These are phyloP conservation scores for Mycetomoellerius zeteki DNA, from an alignment of 1,140 invertebrate genomes.

Conservation along the genomic window DNA sequence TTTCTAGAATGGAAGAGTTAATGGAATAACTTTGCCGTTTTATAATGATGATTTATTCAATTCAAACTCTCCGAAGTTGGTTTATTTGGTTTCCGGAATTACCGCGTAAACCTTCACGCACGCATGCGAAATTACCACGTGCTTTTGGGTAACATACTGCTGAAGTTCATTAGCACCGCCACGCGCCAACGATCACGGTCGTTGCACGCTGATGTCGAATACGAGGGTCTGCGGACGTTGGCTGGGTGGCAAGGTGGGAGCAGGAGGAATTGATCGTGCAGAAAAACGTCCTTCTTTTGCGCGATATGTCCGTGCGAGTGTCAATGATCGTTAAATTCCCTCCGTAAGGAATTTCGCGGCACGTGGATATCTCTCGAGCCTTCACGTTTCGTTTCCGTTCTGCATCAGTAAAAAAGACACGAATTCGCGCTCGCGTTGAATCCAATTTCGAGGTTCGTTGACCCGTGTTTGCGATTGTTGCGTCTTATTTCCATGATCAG, in stretches of 20 bases:
- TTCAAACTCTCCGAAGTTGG: neutral
- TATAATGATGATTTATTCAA: slow-evolving; percentile 25
- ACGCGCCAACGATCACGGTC: slow-evolving; percentile 71
- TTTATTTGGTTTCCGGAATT: slow-evolving; percentile 19
- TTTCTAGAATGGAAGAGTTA: neutral
- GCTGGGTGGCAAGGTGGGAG: neutral
- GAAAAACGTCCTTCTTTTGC: slow-evolving; percentile 58
- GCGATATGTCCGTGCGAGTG: slow-evolving; percentile 16
- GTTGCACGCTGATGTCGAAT: slow-evolving; percentile 67
- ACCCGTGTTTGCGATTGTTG: slow-evolving; percentile 22
- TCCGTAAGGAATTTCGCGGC: slow-evolving; percentile 36
- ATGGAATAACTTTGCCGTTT: neutral
- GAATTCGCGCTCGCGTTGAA: slow-evolving; percentile 34
- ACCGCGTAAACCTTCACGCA: neutral
- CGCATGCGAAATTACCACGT: slow-evolving; percentile 58
- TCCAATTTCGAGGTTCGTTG: slow-evolving; percentile 47
- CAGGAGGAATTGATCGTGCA: slow-evolving; percentile 11
- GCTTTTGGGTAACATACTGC: slow-evolving; percentile 63
- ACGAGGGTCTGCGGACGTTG: neutral
- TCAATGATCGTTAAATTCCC: slow-evolving; percentile 64
- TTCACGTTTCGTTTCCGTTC: neutral
- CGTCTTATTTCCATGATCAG: slow-evolving; percentile 32
- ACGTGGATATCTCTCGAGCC: neutral
- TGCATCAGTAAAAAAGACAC: slow-evolving; percentile 50
- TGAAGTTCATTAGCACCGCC: slow-evolving; percentile 75